Conservation (phyloP, 1,140 invertebrate species). For the Brachystomella parvula region DNA sequence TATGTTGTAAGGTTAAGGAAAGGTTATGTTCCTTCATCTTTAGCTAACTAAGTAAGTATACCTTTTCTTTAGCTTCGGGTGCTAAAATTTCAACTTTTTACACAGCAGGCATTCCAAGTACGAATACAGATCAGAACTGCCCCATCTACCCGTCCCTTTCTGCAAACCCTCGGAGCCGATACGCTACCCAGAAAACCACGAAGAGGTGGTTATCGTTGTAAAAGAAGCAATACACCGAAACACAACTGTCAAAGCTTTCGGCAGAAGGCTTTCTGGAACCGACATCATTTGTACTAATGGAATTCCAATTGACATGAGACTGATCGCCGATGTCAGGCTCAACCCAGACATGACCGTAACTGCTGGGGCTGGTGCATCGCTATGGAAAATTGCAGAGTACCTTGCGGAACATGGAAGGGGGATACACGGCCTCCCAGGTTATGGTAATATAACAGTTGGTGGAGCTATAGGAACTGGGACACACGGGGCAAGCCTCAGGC, state of each 20-base stretch:
- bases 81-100: no score
- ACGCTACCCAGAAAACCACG: background rate
- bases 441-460: conserved; percentile 23
- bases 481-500: background rate
- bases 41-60: no score
- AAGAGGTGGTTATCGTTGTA: conserved; percentile 1
- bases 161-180: conserved; percentile 2
- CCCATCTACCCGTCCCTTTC: background rate
- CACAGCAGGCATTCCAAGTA: no score
- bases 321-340: background rate
- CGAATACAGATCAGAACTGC: no score
- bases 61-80: no score
- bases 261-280: conserved; percentile 14
- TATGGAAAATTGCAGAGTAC: background rate
- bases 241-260: conserved; percentile 19
- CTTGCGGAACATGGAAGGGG: background rate
- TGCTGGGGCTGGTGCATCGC: conserved; percentile 8
- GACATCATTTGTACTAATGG: conserved; percentile 25
- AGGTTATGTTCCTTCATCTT: no score
- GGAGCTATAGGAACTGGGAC: conserved; percentile 7
- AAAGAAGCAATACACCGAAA: background rate
- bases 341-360: conserved; percentile 13
- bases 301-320: conserved; percentile 12
- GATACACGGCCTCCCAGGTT: background rate
- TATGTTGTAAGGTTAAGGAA: no score